Conservation (phyloP, 2,888 invertebrate genomes). For the Rhagonycha fulva region DNA sequence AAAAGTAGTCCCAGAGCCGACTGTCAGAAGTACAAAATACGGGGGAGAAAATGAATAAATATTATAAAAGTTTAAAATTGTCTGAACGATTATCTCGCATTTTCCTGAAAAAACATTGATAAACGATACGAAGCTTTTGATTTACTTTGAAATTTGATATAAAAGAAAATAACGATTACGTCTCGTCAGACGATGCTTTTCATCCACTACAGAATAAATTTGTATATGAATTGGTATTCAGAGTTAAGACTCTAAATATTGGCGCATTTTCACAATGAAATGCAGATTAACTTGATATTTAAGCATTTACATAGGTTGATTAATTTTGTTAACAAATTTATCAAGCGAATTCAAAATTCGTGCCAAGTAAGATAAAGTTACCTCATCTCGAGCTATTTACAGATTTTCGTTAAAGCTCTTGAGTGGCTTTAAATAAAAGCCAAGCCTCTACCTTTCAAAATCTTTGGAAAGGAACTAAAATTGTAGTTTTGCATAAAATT, state of each 20-base stretch:
- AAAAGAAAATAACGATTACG: constrained; percentile 1
- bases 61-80: neutral
- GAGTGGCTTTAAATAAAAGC: constrained; percentile 28
- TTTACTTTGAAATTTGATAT: constrained; percentile 1
- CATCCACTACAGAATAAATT: constrained; percentile 13
- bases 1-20: no score
- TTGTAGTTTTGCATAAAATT: constrained; percentile 24
- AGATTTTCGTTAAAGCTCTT: constrained; percentile 30
- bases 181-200: neutral
- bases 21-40: no score
- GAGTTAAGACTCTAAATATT: constrained; percentile 16
- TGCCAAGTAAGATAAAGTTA: constrained; percentile 33
- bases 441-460: constrained; percentile 19
- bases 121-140: neutral
- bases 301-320: constrained; percentile 28
- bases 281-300: constrained; percentile 30
- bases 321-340: constrained; percentile 31
- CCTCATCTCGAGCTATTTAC: constrained; percentile 35
- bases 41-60: no score
- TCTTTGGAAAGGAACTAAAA: constrained; percentile 18
- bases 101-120: neutral
- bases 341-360: constrained; percentile 29
- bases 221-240: constrained; percentile 27
- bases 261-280: constrained; percentile 25
- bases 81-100: neutral